Conservation (phyloP, 2,797 vertebrate genomes). For the Alectoris magna region DNA sequence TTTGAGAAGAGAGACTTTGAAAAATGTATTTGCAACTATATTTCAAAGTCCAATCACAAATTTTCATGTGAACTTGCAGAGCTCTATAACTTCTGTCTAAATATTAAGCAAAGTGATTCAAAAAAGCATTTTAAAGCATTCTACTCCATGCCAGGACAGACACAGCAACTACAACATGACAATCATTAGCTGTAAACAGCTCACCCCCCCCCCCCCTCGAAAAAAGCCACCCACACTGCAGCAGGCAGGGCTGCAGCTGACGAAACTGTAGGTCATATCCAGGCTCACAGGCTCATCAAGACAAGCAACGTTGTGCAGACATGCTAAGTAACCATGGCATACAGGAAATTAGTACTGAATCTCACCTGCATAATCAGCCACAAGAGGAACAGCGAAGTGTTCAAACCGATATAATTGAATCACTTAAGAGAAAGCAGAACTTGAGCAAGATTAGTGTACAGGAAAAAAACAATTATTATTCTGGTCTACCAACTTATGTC, state of each 20-base stretch:
- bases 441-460: not conserved
- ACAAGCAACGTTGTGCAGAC: not conserved
- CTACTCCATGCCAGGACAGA: not conserved
- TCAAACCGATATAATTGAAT: not conserved
- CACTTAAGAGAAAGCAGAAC: not conserved
- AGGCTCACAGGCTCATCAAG: not conserved
- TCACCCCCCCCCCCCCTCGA: not conserved
- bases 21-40: not conserved
- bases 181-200: not conserved
- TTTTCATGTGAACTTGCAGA: not conserved
- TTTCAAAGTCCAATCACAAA: not conserved
- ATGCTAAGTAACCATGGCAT: not conserved
- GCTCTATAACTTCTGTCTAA: not conserved
- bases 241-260: not conserved
- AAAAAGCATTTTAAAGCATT: not conserved
- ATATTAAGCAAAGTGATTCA: not conserved
- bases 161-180: not conserved
- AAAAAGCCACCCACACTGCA: not conserved
- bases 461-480: not conserved
- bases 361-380: not conserved
- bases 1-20: not conserved
- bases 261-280: not conserved
- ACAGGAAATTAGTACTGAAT: not conserved
- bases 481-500: not conserved
- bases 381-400: not conserved